Evolutionary conservation across 2,888 invertebrate genomes (phyloP).

Genomic region (Gastrophysa polygoni): DNA sequence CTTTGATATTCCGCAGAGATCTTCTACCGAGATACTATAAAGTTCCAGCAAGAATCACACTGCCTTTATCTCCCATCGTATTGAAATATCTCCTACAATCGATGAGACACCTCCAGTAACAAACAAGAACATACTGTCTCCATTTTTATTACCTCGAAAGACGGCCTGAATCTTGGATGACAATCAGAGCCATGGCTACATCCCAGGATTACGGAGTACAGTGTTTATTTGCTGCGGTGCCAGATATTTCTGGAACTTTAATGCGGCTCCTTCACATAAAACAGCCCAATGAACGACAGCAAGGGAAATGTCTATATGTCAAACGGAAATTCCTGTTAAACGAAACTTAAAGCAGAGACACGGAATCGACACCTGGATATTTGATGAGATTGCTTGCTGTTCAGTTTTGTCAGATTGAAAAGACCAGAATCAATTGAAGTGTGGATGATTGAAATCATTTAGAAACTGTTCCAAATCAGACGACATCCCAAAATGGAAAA

Average conservation of each 20-base stretch:
- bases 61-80: neutral
- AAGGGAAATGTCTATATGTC: conserved; percentile 2
- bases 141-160: neutral
- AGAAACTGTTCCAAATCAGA: too few species aligned
- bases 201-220: neutral
- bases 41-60: neutral
- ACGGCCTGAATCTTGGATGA: neutral
- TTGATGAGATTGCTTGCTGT: too few species aligned
- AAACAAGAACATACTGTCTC: neutral
- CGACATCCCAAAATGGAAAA: too few species aligned
- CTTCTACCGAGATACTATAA: too few species aligned
- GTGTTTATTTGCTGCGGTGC: conserved; percentile 3
- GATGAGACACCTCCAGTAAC: too few species aligned
- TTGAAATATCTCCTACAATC: neutral
- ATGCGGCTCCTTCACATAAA: conserved; percentile 8
- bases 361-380: too few species aligned
- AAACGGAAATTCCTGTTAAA: conserved; percentile 15
- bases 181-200: neutral
- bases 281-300: neutral
- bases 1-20: too few species aligned
- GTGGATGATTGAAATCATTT: too few species aligned
- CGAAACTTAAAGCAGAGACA: conserved; percentile 6
- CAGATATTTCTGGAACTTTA: conserved; percentile 15
- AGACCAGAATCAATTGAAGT: too few species aligned
- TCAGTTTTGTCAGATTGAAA: too few species aligned